Percentiles rank a stretch among this genome's conserved stretches.
phyloP scores from a whole-genome alignment of 2,797 vertebrate species.

The Gobio occitaniae region DNA sequence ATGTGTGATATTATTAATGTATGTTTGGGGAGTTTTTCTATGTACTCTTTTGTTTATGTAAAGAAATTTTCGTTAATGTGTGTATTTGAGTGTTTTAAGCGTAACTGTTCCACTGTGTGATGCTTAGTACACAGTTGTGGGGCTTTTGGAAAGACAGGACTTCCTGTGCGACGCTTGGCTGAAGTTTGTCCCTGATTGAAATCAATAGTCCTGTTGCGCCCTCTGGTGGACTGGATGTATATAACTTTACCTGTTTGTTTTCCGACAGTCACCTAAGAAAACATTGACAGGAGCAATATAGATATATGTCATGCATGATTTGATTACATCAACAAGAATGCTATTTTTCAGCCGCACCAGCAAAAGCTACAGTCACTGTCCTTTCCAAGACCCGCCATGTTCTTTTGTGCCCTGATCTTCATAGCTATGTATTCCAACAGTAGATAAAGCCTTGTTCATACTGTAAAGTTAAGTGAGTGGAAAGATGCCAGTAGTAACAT shows the following conservation, averaged over 20 bases:
- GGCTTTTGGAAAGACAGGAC: constrained; percentile 48
- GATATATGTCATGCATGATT: constrained; percentile 18
- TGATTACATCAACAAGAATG: constrained; percentile 12
- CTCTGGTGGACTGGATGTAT: constrained; percentile 31
- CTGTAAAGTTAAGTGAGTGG: constrained; percentile 54
- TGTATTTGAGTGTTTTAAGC: constrained; percentile 64
- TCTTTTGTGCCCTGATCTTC: constrained; percentile 54
- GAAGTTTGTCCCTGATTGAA: constrained; percentile 24
- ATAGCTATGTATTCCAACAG: constrained; percentile 57
- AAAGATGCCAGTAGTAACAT: constrained; percentile 56
- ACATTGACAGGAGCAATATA: constrained; percentile 1
- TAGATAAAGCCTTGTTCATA: constrained; percentile 57
- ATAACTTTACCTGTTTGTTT: constrained; percentile 7
- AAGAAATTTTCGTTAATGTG: constrained; percentile 61
- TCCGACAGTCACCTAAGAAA: constrained; percentile 7
- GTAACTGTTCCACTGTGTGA: constrained; percentile 48
- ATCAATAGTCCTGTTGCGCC: not conserved
- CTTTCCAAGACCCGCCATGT: constrained; percentile 49
- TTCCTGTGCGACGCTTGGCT: constrained; percentile 32
- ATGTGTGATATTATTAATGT: constrained; percentile 72
- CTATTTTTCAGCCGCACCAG: constrained; percentile 72
- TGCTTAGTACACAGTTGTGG: constrained; percentile 54
- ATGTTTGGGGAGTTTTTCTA: constrained; percentile 61
- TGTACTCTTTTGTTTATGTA: constrained; percentile 59
- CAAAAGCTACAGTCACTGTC: constrained; percentile 69